A percentile compares a stretch with the other conserved stretches of the same genome.
These are phyloP conservation scores for Protophormia terraenovae DNA, from an alignment of 2,888 invertebrate species.

Conservation along the genomic window DNA sequence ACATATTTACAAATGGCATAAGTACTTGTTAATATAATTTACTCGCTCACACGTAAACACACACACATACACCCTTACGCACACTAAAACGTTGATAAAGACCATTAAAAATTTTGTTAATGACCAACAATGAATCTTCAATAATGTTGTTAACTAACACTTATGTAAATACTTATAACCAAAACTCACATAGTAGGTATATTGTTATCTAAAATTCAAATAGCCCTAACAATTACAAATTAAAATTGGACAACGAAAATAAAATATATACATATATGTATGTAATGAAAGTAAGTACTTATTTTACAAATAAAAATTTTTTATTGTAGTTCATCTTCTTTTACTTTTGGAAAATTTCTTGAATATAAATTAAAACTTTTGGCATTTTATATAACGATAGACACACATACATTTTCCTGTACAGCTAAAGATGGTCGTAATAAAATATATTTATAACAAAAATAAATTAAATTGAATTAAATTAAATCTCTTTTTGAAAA, in stretches of 20 bases:
- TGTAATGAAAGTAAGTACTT: too few species aligned
- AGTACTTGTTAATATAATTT: conserved; percentile 32
- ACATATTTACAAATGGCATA: not conserved
- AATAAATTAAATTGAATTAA: conserved; percentile 18
- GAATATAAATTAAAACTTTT: too few species aligned
- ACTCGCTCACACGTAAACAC: not conserved
- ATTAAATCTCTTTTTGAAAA: conserved; percentile 13
- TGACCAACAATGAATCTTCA: conserved; percentile 38
- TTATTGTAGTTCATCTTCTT: too few species aligned
- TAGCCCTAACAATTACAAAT: too few species aligned
- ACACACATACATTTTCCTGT: too few species aligned
- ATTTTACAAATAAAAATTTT: too few species aligned
- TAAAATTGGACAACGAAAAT: too few species aligned
- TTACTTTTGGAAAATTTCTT: too few species aligned
- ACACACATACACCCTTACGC: not conserved
- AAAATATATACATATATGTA: too few species aligned
- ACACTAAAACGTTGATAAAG: not conserved
- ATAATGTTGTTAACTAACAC: conserved; percentile 9
- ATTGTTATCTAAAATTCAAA: too few species aligned
- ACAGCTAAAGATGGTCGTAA: not conserved
- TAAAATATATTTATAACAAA: not conserved
- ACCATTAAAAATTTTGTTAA: conserved; percentile 46
- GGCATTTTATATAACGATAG: too few species aligned
- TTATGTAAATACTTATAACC: too few species aligned
- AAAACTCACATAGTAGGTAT: not conserved